Percentiles rank a stretch among this genome's conserved stretches.
Evolutionary conservation across 2,113 vertebrate genomes (phyloP).

Genomic region (Elaphurus davidianus): DNA sequence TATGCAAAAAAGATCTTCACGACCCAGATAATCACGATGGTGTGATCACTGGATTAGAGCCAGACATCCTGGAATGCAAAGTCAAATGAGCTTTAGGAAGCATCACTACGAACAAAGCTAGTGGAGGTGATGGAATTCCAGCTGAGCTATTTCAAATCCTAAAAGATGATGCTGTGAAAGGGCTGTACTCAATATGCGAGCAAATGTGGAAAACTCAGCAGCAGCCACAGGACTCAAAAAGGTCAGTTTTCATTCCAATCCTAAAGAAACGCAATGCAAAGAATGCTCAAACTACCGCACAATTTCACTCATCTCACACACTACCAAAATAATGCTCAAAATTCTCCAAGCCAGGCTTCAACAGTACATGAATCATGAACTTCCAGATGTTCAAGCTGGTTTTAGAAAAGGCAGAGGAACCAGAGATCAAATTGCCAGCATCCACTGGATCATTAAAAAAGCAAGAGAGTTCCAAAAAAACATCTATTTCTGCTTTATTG

Average conservation of each 20-base stretch:
- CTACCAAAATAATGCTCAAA: neutral
- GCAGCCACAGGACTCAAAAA: neutral
- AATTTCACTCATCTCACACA: neutral
- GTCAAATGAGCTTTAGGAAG: neutral
- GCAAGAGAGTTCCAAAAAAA: neutral
- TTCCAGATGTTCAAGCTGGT: neutral
- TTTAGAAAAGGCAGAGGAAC: neutral
- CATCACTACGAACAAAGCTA: neutral
- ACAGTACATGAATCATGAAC: neutral
- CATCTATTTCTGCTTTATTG: neutral
- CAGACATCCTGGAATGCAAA: neutral
- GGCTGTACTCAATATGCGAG: neutral
- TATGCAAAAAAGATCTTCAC: neutral
- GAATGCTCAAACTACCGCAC: rapidly evolving
- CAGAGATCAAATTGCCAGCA: neutral
- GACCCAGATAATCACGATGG: neutral
- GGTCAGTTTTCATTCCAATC: neutral
- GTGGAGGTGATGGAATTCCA: neutral
- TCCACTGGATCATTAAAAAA: neutral
- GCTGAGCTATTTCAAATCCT: neutral
- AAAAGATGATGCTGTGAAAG: neutral
- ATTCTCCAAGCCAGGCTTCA: neutral
- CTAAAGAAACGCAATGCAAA: neutral
- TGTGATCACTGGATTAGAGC: neutral
- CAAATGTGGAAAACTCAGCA: neutral